These are phyloP conservation scores for Cecidostiba fungosa DNA, from an alignment of 2,888 invertebrate species.

Conservation along the genomic window DNA sequence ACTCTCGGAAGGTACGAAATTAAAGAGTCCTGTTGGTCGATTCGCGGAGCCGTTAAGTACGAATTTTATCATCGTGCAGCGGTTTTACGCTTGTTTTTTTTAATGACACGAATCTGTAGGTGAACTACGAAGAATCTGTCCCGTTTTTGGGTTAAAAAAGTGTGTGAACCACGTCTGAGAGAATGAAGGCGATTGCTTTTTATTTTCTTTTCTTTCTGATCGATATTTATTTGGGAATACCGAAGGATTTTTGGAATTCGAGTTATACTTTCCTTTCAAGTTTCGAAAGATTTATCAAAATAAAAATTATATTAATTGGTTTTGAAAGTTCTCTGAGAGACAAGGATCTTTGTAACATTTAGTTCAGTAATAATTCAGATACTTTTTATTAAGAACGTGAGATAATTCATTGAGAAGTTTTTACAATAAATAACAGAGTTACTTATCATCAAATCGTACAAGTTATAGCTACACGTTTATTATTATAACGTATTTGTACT, in stretches of 20 bases:
- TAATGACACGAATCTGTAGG: not conserved
- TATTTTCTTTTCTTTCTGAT: not conserved
- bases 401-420: too few species aligned
- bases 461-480: not conserved
- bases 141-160: not conserved
- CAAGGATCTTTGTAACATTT: not conserved
- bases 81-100: not conserved
- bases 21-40: not conserved
- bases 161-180: not conserved
- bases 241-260: not conserved
- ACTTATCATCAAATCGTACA: not conserved
- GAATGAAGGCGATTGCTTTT: not conserved
- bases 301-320: not conserved
- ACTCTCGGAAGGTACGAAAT: constrained; percentile 76
- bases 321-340: not conserved
- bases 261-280: not conserved
- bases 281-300: not conserved
- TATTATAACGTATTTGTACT: not conserved
- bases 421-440: too few species aligned
- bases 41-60: not conserved
- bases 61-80: not conserved
- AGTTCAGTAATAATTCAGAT: not conserved
- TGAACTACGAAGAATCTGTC: not conserved
- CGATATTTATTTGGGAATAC: not conserved
- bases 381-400: not conserved